Percentiles rank a stretch among this genome's conserved stretches.
Conservation (phyloP, 2,888 invertebrate species). For the Schizaphis graminum region DNA sequence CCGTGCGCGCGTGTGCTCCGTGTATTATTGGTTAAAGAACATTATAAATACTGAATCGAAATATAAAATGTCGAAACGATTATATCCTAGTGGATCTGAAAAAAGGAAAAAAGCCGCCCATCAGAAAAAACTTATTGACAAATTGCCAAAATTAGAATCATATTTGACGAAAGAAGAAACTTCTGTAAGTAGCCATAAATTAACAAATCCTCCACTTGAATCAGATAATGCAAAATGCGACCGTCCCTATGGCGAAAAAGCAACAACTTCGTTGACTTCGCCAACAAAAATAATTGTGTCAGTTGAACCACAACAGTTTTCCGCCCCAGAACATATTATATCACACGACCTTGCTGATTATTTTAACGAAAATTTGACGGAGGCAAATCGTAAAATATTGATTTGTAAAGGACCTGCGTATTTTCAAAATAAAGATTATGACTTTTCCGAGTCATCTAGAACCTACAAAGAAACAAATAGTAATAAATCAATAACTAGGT, state of each 20-base stretch:
- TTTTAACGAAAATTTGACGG: conserved; percentile 1
- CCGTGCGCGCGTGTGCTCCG: background rate
- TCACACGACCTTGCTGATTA: conserved; percentile 14
- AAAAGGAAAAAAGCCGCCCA: conserved; percentile 18
- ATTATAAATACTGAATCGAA: background rate
- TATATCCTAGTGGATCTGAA: background rate
- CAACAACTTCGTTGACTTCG: conserved; percentile 25
- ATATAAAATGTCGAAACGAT: background rate
- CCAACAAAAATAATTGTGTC: conserved; percentile 12
- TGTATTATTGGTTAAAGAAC: background rate
- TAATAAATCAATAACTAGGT: conserved; percentile 29
- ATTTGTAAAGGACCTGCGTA: conserved; percentile 25
- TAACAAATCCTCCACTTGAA: conserved; percentile 24
- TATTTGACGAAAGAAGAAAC: conserved; percentile 5
- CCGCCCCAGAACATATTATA: background rate
- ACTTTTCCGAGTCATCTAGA: conserved; percentile 26
- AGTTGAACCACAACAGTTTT: conserved; percentile 18
- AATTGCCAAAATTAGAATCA: conserved; percentile 22
- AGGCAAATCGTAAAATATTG: background rate
- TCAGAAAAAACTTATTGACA: conserved; percentile 12
- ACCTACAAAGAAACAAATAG: conserved; percentile 28
- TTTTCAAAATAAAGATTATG: conserved; percentile 37
- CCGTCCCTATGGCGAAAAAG: background rate
- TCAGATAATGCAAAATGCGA: conserved; percentile 19
- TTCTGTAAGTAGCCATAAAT: conserved; percentile 8